Conservation (phyloP, 2,797 vertebrate species). For the Todus mexicanus region DNA sequence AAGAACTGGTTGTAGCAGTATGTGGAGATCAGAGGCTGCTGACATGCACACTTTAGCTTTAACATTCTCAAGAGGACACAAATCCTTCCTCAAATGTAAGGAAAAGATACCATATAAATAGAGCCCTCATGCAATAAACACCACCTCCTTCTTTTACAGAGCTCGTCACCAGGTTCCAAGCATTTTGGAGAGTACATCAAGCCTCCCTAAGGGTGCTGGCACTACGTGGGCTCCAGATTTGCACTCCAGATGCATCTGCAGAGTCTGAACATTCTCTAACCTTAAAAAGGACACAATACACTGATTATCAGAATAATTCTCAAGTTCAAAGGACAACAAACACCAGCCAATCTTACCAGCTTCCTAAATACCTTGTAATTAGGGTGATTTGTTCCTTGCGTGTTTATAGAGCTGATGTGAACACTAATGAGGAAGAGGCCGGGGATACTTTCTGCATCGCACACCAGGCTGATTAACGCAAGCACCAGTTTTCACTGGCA, state of each 20-base stretch:
- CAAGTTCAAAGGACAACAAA: slow-evolving; percentile 16
- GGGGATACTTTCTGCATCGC: neutral
- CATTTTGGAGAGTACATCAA: neutral
- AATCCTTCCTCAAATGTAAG: neutral
- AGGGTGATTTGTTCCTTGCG: neutral
- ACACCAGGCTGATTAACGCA: neutral
- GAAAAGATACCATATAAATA: neutral
- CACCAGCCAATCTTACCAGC: neutral
- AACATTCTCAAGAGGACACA: neutral
- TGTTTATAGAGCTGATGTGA: neutral
- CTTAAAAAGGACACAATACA: neutral
- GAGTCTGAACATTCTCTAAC: neutral
- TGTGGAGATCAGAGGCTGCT: neutral
- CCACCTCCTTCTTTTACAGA: neutral
- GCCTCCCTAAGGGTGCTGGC: neutral
- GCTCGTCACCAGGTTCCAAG: neutral
- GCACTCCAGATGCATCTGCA: neutral
- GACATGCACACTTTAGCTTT: neutral
- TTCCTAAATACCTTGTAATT: neutral
- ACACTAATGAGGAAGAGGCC: neutral
- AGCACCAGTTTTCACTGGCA: neutral
- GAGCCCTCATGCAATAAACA: neutral
- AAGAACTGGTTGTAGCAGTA: neutral
- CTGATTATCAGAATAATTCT: neutral
- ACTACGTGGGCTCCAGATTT: neutral